A percentile compares a stretch with the other conserved stretches of the same genome.
Evolutionary conservation across 2,797 vertebrate genomes (phyloP).

Genomic region (Melanotaenia trifasciata): DNA sequence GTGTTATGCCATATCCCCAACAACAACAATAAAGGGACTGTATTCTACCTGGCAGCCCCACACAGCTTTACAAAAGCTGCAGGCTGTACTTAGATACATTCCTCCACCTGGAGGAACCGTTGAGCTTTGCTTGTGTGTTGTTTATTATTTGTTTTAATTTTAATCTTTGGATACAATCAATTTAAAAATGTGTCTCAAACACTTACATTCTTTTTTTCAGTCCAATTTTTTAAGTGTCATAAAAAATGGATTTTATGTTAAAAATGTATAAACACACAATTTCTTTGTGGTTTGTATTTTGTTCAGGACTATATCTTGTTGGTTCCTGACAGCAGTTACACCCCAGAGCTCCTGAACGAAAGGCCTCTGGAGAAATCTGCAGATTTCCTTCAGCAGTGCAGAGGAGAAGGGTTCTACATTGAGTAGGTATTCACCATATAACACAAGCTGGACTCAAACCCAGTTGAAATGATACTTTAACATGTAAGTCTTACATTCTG

Average conservation of each 20-base stretch:
- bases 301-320: slow-evolving; percentile 88
- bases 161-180: slow-evolving; percentile 14
- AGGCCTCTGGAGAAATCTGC: slow-evolving; percentile 87
- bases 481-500: background rate
- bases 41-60: slow-evolving; percentile 63
- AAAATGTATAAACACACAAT: slow-evolving; percentile 17
- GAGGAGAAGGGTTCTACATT: slow-evolving; percentile 89
- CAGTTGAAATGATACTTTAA: background rate
- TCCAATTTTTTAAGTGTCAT: background rate
- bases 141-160: slow-evolving; percentile 25
- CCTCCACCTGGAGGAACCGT: slow-evolving; percentile 9
- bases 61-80: slow-evolving; percentile 49
- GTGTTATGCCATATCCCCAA: slow-evolving; percentile 48
- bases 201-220: slow-evolving; percentile 14
- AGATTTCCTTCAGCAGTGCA: slow-evolving; percentile 89
- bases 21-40: slow-evolving; percentile 68
- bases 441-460: slow-evolving; percentile 13
- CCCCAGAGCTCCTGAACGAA: slow-evolving; percentile 85
- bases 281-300: slow-evolving; percentile 57
- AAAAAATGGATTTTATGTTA: background rate
- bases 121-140: slow-evolving; percentile 23
- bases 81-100: background rate
- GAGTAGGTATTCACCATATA: slow-evolving; percentile 83
- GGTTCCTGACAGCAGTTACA: slow-evolving; percentile 87
- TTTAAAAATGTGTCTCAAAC: background rate